Evolutionary conservation across 2,888 invertebrate genomes (phyloP), one percentile per base, ranked within the genome.

Genomic region (Xanthorhoe designata): DNA sequence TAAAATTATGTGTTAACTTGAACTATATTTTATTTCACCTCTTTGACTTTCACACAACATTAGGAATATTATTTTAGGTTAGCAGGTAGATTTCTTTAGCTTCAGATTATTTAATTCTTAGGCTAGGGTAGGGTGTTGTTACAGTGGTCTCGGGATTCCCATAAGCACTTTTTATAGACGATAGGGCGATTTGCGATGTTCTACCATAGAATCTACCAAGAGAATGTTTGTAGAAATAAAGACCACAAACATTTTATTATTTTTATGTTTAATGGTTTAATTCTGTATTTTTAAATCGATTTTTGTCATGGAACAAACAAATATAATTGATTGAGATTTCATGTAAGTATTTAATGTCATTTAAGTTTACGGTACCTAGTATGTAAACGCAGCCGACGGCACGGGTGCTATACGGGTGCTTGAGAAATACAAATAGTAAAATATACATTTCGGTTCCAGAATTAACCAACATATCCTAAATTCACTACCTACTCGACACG

Each of bases 401-500:
- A 3, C 24, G 24, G 24, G 24, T n/a, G n/a, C n/a, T n/a, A n/a
- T n/a, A 24, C 24, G 24, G 24, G 24, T 24, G 1, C 4, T 24
- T 24, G 24, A 24, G 24, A 24, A 24, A 24, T 38, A 38, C 8
- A 10, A n/a, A n/a, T 10, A 10, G 10, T 35, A 42, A 42, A 51
- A 56, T 52, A 49, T 52, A 47, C 17, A 45, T 52, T 35, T 13
- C 13, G 38, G 38, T 42, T 42, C 38, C 38, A 42, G 13, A 42
- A 4, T 13, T 13, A 42, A 13, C 38, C 13, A 42, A 42, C 35
- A 8, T 9, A 56, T 55, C 35, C 35, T 47, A 51, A 63, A 49
- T 61, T 59, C 29, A 60, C 38, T 35, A 57, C 57, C 38, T 35
- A 57, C 57, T 52, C 60, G 49, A 56, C 64, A 68, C 29, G 63